phyloP scores from a whole-genome alignment of 2,113 vertebrate genomes.

The Sylvilagus bachmani region DNA sequence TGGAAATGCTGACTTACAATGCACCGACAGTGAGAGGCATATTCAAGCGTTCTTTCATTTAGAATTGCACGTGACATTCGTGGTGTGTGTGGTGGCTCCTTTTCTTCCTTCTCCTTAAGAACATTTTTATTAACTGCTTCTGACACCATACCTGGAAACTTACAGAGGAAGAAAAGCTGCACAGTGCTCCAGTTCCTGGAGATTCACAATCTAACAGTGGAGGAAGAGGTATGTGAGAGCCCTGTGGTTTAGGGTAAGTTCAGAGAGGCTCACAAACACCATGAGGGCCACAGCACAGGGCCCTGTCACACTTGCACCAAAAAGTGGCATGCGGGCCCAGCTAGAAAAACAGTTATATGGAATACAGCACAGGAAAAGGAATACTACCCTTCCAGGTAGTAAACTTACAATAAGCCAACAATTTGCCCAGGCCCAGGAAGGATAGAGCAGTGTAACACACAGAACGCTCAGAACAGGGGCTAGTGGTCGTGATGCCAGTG shows the following conservation, averaged over 20 bases:
- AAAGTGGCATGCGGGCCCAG: not conserved
- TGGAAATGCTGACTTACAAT: conserved; percentile 68
- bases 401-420: not conserved
- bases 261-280: not conserved
- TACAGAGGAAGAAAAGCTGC: not conserved
- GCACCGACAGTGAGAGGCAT: conserved; percentile 40
- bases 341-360: not conserved
- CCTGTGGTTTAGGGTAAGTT: not conserved
- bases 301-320: not conserved
- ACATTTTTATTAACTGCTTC: conserved; percentile 25
- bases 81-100: not conserved
- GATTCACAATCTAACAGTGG: not conserved
- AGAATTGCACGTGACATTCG: conserved; percentile 31
- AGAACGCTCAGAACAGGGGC: too few relatives aligned
- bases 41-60: conserved; percentile 37
- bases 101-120: conserved; percentile 32
- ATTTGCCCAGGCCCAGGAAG: not conserved
- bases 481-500: too few relatives aligned
- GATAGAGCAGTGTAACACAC: not conserved
- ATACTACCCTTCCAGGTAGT: not conserved
- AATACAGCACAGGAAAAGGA: not conserved
- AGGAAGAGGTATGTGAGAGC: not conserved
- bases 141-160: not conserved
- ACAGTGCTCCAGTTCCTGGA: not conserved
- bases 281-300: not conserved